Conservation (phyloP, 2,113 vertebrate genomes). For the Oreotrochilus melanogaster region DNA sequence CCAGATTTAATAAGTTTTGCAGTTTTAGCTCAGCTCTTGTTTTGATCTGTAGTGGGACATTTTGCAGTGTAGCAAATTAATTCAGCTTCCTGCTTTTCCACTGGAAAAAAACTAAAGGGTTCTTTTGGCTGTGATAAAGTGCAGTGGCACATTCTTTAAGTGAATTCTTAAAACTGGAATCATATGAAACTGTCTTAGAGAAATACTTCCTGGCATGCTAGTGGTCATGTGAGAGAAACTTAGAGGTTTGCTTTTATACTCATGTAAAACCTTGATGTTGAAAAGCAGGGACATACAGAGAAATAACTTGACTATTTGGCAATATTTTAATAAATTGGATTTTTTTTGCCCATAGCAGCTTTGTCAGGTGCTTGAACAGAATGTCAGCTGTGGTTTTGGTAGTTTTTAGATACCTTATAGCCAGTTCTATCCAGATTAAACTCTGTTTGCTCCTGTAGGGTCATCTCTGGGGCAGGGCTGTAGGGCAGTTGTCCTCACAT, state of each 20-base stretch:
- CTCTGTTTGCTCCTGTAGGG: accelerated
- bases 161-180: not conserved
- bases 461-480: not conserved
- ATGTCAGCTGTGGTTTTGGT: accelerated
- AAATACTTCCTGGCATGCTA: not conserved
- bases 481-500: not conserved
- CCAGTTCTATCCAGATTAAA: accelerated
- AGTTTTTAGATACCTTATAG: not conserved
- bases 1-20: not conserved
- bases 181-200: not conserved
- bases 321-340: not conserved
- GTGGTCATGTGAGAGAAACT: not conserved
- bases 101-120: not conserved
- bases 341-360: not conserved
- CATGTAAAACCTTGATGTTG: not conserved
- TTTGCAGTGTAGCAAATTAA: not conserved
- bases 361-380: not conserved
- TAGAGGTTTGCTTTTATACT: not conserved
- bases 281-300: not conserved
- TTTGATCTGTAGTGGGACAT: not conserved
- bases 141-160: not conserved
- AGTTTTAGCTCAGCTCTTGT: not conserved
- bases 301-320: not conserved
- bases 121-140: not conserved
- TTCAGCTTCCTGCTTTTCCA: not conserved